Percentiles rank a stretch among this genome's conserved stretches.
Conservation (phyloP, 2,888 invertebrate species). For the Exephanes ischioxanthus region DNA sequence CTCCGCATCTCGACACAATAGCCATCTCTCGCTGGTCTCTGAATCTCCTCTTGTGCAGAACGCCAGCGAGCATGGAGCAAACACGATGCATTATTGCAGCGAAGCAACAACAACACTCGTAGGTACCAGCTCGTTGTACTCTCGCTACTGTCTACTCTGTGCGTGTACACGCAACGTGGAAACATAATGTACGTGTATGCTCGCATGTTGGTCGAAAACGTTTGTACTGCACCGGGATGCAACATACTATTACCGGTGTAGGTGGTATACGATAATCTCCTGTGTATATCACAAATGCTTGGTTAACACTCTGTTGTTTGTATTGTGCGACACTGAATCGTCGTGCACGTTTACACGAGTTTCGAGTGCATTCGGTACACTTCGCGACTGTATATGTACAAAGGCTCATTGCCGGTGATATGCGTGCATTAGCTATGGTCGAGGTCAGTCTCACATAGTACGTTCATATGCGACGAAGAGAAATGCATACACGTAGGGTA, state of each 20-base stretch:
- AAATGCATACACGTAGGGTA: neutral
- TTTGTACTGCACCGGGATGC: slow-evolving; percentile 14
- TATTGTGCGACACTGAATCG: slow-evolving; percentile 42
- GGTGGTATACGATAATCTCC: slow-evolving; percentile 10
- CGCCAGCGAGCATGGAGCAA: slow-evolving; percentile 45
- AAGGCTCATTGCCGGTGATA: slow-evolving; percentile 37
- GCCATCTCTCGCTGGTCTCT: slow-evolving; percentile 69
- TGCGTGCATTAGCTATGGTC: slow-evolving; percentile 34
- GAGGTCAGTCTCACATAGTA: slow-evolving; percentile 31
- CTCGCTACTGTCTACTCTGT: slow-evolving; percentile 32
- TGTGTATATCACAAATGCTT: slow-evolving; percentile 20
- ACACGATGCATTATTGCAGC: slow-evolving; percentile 58
- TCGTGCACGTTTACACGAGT: slow-evolving; percentile 26
- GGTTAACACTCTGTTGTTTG: slow-evolving; percentile 11
- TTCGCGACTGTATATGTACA: slow-evolving; percentile 14
- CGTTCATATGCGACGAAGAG: neutral
- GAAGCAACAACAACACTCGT: slow-evolving; percentile 19
- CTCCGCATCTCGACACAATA: slow-evolving; percentile 74
- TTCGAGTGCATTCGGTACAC: slow-evolving; percentile 39
- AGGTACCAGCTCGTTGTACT: slow-evolving; percentile 47
- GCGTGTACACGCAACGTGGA: slow-evolving; percentile 21
- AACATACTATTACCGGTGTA: slow-evolving; percentile 11
- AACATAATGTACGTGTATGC: slow-evolving; percentile 21
- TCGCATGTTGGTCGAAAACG: slow-evolving; percentile 9
- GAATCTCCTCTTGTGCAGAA: slow-evolving; percentile 43